Conservation (phyloP, 2,797 vertebrate genomes). For the Neomorphus geoffroyi region DNA sequence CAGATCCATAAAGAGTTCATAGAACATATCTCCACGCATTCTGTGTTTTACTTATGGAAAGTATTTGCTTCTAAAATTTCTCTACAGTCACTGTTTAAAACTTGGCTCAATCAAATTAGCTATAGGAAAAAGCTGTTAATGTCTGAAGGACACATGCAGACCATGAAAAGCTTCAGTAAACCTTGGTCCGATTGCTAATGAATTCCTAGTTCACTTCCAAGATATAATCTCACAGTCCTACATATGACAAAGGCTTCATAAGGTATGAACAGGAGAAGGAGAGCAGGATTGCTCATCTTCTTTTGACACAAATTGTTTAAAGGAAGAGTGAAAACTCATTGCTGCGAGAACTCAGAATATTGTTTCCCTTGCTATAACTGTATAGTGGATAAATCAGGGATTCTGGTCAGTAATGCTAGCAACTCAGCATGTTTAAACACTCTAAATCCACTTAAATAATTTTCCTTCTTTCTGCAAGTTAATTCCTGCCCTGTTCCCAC, state of each 20-base stretch:
- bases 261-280: background rate
- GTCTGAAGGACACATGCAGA: constrained; percentile 4
- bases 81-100: constrained; percentile 21
- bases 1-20: background rate
- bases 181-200: constrained; percentile 16
- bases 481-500: background rate
- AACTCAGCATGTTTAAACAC: background rate
- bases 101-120: constrained; percentile 17
- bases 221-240: background rate
- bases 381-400: background rate
- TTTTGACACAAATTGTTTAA: background rate
- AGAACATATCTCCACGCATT: constrained; percentile 17
- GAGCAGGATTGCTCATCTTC: background rate
- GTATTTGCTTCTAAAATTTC: constrained; percentile 13
- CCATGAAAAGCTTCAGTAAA: background rate
- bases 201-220: constrained; percentile 50
- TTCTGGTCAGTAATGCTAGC: background rate
- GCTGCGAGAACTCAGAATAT: background rate
- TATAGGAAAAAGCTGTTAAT: constrained; percentile 62
- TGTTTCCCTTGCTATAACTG: background rate
- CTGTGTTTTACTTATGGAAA: constrained; percentile 31
- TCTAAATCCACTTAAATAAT: background rate
- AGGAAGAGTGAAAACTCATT: background rate
- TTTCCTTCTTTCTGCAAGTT: background rate
- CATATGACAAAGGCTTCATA: background rate